Conservation (phyloP, 2,113 vertebrate species). For the Eurypyga helias region DNA sequence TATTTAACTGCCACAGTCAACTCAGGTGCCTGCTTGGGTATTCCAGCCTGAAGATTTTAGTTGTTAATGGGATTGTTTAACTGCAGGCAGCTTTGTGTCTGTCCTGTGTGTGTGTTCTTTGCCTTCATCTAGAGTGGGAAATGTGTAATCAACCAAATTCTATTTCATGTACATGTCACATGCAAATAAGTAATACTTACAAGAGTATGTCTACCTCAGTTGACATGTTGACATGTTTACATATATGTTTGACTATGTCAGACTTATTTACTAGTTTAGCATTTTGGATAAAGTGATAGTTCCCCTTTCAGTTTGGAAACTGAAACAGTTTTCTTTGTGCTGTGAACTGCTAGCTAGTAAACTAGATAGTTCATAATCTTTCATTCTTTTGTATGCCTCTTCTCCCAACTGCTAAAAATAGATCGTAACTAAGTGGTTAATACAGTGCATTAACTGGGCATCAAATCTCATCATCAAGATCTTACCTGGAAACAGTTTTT, state of each 20-base stretch:
- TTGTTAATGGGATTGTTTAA: neutral
- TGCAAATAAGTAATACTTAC: neutral
- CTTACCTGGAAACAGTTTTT: constrained; percentile 97
- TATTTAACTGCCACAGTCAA: neutral
- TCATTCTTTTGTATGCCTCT: neutral
- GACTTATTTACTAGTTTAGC: neutral
- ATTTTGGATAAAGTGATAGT: neutral
- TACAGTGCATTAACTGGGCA: neutral
- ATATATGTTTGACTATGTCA: neutral
- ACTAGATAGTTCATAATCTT: neutral
- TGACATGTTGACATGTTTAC: neutral
- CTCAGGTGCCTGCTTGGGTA: neutral
- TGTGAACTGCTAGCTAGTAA: neutral
- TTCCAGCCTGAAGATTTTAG: neutral
- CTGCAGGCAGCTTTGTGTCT: neutral
- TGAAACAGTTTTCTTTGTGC: neutral
- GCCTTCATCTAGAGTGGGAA: neutral
- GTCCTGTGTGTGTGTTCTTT: neutral
- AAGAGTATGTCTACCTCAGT: neutral
- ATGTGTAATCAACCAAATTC: neutral
- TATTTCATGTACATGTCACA: neutral
- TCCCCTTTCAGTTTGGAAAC: neutral
- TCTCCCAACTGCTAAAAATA: neutral
- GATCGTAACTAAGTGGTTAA: neutral
- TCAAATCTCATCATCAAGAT: neutral